These are phyloP conservation scores for Dasysyrphus albostriatus DNA, from an alignment of 2,888 invertebrate species.

Conservation along the genomic window DNA sequence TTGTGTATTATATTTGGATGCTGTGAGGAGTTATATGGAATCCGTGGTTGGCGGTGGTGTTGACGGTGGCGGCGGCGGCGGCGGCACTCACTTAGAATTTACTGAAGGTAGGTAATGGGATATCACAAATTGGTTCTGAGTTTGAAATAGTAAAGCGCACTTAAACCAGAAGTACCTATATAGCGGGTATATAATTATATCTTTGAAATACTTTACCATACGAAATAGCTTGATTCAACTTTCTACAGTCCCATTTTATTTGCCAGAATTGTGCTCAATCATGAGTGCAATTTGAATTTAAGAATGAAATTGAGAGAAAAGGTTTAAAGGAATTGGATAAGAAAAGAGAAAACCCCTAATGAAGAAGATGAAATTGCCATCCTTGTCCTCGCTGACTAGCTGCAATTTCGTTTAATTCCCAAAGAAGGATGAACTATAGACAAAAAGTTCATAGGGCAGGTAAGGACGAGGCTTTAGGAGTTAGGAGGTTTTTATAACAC, in stretches of 20 bases:
- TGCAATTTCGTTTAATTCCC: constrained; percentile 57
- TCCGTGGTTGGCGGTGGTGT: constrained; percentile 5
- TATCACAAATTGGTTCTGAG: constrained; percentile 46
- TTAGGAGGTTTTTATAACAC: constrained; percentile 18
- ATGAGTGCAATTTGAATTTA: constrained; percentile 29
- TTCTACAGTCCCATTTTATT: not conserved
- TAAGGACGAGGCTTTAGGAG: not conserved
- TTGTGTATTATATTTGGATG: constrained; percentile 66
- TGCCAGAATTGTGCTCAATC: not conserved
- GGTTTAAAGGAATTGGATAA: constrained; percentile 3
- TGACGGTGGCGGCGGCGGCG: not conserved
- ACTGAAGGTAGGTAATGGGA: constrained; percentile 70
- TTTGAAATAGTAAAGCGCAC: constrained; percentile 4
- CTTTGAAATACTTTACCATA: constrained; percentile 18
- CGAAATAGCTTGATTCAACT: constrained; percentile 29
- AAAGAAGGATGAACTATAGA: constrained; percentile 37
- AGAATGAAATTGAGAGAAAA: constrained; percentile 14
- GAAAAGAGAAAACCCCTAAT: constrained; percentile 55
- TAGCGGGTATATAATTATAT: constrained; percentile 8
- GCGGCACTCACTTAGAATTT: constrained; percentile 53
- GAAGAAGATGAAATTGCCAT: constrained; percentile 62
- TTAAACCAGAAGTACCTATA: constrained; percentile 6
- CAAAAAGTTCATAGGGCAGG: constrained; percentile 7
- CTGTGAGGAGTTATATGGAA: constrained; percentile 47
- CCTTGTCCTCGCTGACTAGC: constrained; percentile 57